Base-by-base conservation (phyloP, 2,888 invertebrate genomes). In the Nomada hirtipes region DNA sequence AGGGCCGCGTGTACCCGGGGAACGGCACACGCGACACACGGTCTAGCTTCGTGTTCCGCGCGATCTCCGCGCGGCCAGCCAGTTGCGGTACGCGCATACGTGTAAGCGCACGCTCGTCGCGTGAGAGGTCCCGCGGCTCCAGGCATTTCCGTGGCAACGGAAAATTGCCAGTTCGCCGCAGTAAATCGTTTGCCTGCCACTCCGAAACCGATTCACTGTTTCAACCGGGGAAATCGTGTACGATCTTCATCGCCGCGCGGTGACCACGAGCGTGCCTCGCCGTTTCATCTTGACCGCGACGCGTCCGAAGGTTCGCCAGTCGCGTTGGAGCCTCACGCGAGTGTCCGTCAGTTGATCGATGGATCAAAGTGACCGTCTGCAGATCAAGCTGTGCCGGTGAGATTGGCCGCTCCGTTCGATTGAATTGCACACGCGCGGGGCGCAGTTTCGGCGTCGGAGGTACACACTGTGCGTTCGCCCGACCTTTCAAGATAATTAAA, bases 11-110 rank as follows among this genome's bases (percentile, higher is more conserved):
- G 82, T 71, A 76, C 68, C 65, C 79, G 82, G 81, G 60, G 85
- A 89, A 85, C 84, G 87, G 83, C 78, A 88, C 90, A 86, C 80
- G 90, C 89, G 87, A 90, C 88, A 82, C 82, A 84, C 85, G 84
- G 82, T 77, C 69, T 64, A 64, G 72, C 70, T 53, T 79, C 82
- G 71, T 63, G 79, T 77, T 74, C 72, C 73, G 75, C 76, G 76
- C 26, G 74, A 86, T 80, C 60, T 67, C 60, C 68, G 75, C 76
- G 71, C 55, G 67, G 79, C 23, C 55, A 64, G 76, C 73, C 89
- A 87, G 89, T 88, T 82, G 86, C 83, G 77, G 85, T 89, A 84
- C 88, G 88, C 69, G 83, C 87, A 87, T 87, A 88, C 89, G 78
- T 89, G 85, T 74, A 82, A 85, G 76, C 85, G 79, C 88, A 87